Conservation (phyloP, 1,140 invertebrate species). For the Trichogramma pretiosum region DNA sequence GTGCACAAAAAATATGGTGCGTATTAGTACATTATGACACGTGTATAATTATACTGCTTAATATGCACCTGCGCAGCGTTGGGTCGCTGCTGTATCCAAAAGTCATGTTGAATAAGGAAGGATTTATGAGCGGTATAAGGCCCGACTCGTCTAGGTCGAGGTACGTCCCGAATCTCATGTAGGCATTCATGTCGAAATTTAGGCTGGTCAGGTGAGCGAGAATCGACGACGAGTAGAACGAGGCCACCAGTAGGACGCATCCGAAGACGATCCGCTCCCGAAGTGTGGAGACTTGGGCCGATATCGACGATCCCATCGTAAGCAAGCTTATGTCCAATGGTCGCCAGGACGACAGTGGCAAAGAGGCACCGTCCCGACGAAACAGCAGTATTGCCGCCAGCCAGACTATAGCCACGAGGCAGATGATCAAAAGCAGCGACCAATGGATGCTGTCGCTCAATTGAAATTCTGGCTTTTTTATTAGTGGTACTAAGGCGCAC, state of each 20-base stretch:
- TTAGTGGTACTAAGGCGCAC: slow-evolving; percentile 2
- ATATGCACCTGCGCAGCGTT: not conserved
- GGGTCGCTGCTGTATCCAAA: not conserved
- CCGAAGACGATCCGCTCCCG: slow-evolving; percentile 1
- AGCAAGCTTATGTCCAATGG: not conserved
- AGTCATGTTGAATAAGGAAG: slow-evolving; percentile 7
- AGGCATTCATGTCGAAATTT: not conserved
- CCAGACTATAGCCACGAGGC: not conserved
- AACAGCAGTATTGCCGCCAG: not conserved
- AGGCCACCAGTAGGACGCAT: not conserved
- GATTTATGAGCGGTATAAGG: slow-evolving; percentile 5
- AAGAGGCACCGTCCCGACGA: too few relatives aligned
- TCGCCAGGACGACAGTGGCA: not conserved
- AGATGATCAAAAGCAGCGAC: not conserved
- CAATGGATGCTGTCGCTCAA: not conserved
- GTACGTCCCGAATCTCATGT: not conserved
- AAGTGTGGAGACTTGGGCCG: not conserved
- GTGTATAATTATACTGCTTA: too few relatives aligned
- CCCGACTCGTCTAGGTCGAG: not conserved
- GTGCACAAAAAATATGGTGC: too few relatives aligned
- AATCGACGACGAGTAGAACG: slow-evolving; percentile 2
- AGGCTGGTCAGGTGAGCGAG: slow-evolving; percentile 3
- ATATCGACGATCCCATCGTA: not conserved
- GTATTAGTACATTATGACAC: too few relatives aligned
- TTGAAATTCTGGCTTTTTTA: not conserved